Evolutionary conservation across 2,113 vertebrate genomes (phyloP), one percentile per base, ranked within the genome.

Genomic region (Copsychus sechellarum): DNA sequence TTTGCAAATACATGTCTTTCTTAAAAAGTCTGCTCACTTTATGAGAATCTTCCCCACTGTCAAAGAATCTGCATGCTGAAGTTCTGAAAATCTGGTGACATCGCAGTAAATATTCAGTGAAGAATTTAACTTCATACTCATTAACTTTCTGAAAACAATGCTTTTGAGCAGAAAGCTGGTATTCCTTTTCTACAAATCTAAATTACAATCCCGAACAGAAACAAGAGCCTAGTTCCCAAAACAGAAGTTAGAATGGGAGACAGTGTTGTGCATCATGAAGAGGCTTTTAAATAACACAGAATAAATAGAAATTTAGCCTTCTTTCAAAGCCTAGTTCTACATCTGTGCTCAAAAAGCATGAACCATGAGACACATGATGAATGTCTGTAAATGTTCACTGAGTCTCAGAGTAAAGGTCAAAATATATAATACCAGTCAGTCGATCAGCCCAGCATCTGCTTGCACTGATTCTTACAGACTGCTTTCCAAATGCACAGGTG

Each of bases 321-420:
- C n/a, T 64, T 78, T 74, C 56, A 82, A 69, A 85, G 19, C 19
- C 53, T 43, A 31, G 23, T 38, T 87, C 57, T 76, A 57, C n/a
- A 61, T 50, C 28, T 72, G 28, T 69, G 53, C 61, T 76, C 45
- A 65, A 76, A 81, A 89, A 53, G 28, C 53, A 84, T 79, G 57
- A 94, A 81, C 19, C 11, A 54, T 38, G 62, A 92, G 78, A 17
- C 47, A 74, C 43, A 72, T 54, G 81, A 92, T 67, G 24, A 95
- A 92, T 66, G 58, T 66, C 67, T 86, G 67, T 43, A 86, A 78
- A 71, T 65, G 51, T 74, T 86, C 83, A 42, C 42, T 51, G 62
- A 89, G 53, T 87, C 40, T 92, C 72, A 36, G 42, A 48, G n/a
- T 74, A 90, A 95, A 91, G 81, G 74, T 86, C 80, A 40, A 81